These are phyloP conservation scores for Chaetops frenatus DNA, from an alignment of 2,113 vertebrate genomes.

Conservation along the genomic window DNA sequence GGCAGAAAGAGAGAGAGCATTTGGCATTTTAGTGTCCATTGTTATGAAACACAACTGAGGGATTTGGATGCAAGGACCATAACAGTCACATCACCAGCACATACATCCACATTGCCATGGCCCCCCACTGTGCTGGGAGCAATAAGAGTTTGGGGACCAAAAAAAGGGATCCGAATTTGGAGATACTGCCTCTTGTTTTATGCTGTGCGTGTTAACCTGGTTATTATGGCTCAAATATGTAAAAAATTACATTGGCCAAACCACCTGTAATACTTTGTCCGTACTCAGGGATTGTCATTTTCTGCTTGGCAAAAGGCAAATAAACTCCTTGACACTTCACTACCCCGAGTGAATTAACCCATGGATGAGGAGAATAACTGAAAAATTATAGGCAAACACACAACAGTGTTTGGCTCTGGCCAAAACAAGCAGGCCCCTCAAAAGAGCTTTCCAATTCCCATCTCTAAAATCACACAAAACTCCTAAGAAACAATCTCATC, in stretches of 20 bases:
- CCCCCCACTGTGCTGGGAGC: neutral
- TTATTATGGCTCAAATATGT: neutral
- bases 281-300: neutral
- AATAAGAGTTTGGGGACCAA: neutral
- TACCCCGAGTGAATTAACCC: neutral
- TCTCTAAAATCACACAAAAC: neutral
- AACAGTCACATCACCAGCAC: neutral
- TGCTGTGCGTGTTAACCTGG: neutral
- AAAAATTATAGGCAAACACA: neutral
- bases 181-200: neutral
- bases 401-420: neutral
- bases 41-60: neutral
- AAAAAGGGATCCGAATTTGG: neutral
- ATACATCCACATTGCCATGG: neutral
- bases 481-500: neutral
- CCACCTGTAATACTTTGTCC: neutral
- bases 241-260: neutral
- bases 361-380: neutral
- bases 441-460: neutral
- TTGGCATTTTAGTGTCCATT: neutral
- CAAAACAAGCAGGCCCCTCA: neutral
- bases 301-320: neutral
- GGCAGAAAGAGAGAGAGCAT: neutral
- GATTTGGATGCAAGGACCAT: neutral
- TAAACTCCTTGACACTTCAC: neutral